Base-by-base conservation (phyloP, 1,140 invertebrate genomes). In the Dendroctonus valens region DNA sequence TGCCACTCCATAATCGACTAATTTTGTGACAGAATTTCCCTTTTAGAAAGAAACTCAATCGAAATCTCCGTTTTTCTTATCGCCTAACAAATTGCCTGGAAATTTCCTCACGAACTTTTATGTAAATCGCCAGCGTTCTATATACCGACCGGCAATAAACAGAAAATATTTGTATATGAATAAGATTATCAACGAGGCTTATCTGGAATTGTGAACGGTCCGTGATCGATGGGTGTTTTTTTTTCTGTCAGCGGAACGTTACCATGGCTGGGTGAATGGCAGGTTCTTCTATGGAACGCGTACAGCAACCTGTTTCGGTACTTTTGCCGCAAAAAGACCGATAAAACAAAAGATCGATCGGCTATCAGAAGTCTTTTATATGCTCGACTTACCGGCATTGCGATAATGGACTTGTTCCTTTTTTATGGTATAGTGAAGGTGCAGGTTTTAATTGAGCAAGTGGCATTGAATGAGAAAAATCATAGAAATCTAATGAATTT, bases 311-410 rank as follows among this genome's bases (percentile, higher is more conserved):
- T n/a, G 58, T 48, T 59, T 49, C 26, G 58, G 58, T 49, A 59
- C 42, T 59, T 59, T 59, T 59, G 46, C 58, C 15, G 44, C 38
- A 59, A 59, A 59, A 59, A 59, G 44, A 59, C 44, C 58, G 58
- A 59, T 59, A 59, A 59, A 59, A 59, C 58, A 38, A 48, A 59
- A 59, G 58, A 59, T 59, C 58, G 58, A 59, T 59, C 44, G 44
- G 44, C 58, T 59, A 59, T 59, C 58, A 59, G 12, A 44, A 48
- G 41, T 59, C 26, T 39, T 59, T 59, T 57, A 57, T 39, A 55
- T 51, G 14, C 53, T 14, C 7, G 38, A 55, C 37, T 55, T 55
- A 55, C 53, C 57, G 42, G 50, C n/a, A 5, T 48, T 48, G 15
- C 15, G 15, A 12, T 48, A 48, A 48, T 12, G n/a, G 11, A 12